phyloP scores from a whole-genome alignment of 2,113 vertebrate genomes.

The Pongo pygmaeus region DNA sequence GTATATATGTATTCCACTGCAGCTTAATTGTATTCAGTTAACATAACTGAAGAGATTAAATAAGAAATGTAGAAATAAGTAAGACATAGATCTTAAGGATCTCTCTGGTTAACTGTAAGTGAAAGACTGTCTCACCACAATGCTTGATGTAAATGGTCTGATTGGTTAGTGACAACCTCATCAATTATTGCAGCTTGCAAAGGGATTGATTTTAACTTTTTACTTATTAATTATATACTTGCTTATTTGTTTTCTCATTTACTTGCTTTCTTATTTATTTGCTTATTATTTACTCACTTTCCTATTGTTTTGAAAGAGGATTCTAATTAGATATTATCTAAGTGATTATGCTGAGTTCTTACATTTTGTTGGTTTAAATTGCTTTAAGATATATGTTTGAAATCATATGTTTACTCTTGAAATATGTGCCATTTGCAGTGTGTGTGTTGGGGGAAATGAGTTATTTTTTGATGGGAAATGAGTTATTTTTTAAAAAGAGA shows the following conservation, averaged over 20 bases:
- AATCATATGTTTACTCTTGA: background rate
- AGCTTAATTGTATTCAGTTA: background rate
- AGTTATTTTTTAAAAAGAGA: background rate
- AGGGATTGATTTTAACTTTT: background rate
- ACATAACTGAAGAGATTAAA: background rate
- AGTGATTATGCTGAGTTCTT: background rate
- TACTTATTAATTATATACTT: background rate
- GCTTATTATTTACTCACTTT: background rate
- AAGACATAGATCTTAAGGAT: background rate
- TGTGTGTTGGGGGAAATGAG: background rate
- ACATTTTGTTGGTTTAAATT: slow-evolving; percentile 27
- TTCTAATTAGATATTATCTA: background rate
- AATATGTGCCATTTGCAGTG: background rate
- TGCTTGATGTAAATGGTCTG: background rate
- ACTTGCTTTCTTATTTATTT: background rate
- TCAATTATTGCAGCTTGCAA: background rate
- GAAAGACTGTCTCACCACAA: background rate
- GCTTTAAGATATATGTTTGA: background rate
- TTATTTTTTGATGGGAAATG: background rate
- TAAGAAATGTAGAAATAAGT: background rate
- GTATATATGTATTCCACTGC: background rate
- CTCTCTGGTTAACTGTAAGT: background rate
- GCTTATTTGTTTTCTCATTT: background rate
- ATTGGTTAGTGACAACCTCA: background rate
- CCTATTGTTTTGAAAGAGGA: background rate